Base-by-base conservation (phyloP, 1,140 invertebrate genomes). In the Hyposmocoma kahamanoa region DNA sequence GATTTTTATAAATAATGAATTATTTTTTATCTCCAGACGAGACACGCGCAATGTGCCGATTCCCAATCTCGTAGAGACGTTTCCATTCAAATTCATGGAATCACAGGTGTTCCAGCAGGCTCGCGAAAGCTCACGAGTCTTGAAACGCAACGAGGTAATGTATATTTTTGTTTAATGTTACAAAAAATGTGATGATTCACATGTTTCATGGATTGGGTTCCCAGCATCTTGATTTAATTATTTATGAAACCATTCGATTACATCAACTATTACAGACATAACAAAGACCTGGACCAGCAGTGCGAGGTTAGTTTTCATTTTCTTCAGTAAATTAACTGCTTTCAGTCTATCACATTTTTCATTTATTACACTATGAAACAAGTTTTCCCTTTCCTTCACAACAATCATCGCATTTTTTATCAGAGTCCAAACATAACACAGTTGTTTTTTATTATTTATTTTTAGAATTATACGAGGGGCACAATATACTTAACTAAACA, bases 1-100 rank as follows among this genome's bases (percentile, higher is more conserved):
- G n/a, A n/a, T n/a, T n/a, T n/a, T n/a, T n/a, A n/a, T n/a, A n/a
- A n/a, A n/a, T n/a, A n/a, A 26, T 11, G 11, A 26, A 26, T 26
- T 6, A 26, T 26, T 17, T 42, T 44, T 34, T 63, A 57, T 47
- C 75, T 72, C 70, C 72, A 89, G 89, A 21, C 55, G 45, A 21
- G 89, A 90, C 56, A 90, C 88, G 1, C 73, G 59, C 21, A 67
- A 87, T 46, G 68, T 90, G 18, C 75, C 72, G 8, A 74, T 90
- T 15, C 84, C 86, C 34, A 87, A 88, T 50, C 86, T 89, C 50
- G 87, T 84, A 3, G 88, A 90, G 50, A 78, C 82, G 9, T 90
- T 90, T 53, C 89, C 89, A 8, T 74, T 84, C 20, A 89, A 89
- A 54, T 90, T 90, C 59, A 64, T 90, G 24, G 84, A 89, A 47